These are phyloP conservation scores for Apotomis capreana DNA, from an alignment of 2,888 invertebrate species.

Conservation along the genomic window DNA sequence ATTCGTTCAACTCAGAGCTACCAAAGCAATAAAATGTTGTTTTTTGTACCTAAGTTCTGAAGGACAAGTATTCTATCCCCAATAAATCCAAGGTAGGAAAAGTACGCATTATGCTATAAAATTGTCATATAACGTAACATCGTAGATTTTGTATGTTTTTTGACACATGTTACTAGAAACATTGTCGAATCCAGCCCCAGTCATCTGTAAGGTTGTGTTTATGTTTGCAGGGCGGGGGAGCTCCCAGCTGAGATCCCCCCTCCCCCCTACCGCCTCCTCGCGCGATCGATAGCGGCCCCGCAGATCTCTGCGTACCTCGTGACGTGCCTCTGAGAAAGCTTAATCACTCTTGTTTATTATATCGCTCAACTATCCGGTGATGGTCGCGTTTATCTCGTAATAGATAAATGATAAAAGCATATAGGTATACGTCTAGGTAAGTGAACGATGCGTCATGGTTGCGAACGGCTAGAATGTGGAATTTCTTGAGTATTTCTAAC, in stretches of 20 bases:
- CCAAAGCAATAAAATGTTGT: background rate
- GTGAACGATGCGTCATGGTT: too few relatives aligned
- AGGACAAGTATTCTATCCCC: background rate
- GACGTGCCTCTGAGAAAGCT: slow-evolving; percentile 50
- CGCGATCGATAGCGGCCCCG: slow-evolving; percentile 74
- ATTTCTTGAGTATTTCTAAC: too few relatives aligned
- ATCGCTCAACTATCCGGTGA: slow-evolving; percentile 18
- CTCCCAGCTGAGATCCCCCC: slow-evolving; percentile 72
- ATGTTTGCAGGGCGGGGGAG: slow-evolving; percentile 73
- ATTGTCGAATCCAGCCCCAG: slow-evolving; percentile 31
- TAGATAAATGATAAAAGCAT: too few relatives aligned
- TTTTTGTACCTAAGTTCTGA: background rate
- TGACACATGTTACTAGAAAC: background rate
- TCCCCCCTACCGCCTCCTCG: slow-evolving; percentile 44
- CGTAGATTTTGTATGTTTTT: too few relatives aligned
- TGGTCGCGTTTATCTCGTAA: too few relatives aligned
- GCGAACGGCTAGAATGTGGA: too few relatives aligned
- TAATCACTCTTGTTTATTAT: slow-evolving; percentile 44
- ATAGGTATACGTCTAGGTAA: too few relatives aligned
- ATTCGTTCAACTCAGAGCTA: too few relatives aligned
- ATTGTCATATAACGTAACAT: too few relatives aligned
- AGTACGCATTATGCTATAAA: too few relatives aligned
- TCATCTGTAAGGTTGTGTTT: slow-evolving; percentile 65
- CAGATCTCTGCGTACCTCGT: slow-evolving; percentile 56
- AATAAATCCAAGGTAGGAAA: background rate